Evolutionary conservation across 2,797 vertebrate species (phyloP), one percentile per base, ranked within the genome.

Genomic region (Hybognathus amarus): DNA sequence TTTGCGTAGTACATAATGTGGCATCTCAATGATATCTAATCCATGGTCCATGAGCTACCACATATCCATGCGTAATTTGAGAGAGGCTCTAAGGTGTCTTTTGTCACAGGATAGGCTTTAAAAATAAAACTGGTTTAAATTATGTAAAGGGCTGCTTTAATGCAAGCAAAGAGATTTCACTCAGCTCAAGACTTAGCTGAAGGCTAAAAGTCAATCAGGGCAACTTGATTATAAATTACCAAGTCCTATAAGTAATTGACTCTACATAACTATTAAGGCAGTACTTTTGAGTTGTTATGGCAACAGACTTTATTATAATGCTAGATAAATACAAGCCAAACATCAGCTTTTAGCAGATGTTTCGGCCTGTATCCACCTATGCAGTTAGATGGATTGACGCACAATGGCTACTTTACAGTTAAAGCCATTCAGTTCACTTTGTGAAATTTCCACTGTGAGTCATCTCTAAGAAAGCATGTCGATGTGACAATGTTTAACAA

Each of bases 21-120:
- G 95, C 93, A 87, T 87, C 89, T 91, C 92, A 91, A 89, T 89
- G 92, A 95, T 91, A 94, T 90, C 90, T 92, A 92, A 92, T 91
- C 92, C 92, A 88, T 89, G 89, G 93, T 92, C 92, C 91, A 89
- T 84, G 92, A 95, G 91, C 94, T 93, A 92, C 93, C 94, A 92
- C 95, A 92, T 92, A 89, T 94, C 94, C 92, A 90, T 90, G 92
- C 93, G 96, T 97, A 97, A 98, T 93, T 92, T 89, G 95, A 97
- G 95, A 90, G 94, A 96, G 93, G 92, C 92, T 95, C 89, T 92
- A 90, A 93, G 95, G 94, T 96, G 93, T 94, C 92, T 95, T 94
- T 94, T 95, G 94, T 94, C 94, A 96, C 94, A 90, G 93, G 95
- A 95, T 94, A 96, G 82, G 88, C 87, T 95, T 96, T 94, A 97